Base-by-base conservation (phyloP, 2,888 invertebrate genomes). In the Congeria kusceri region DNA sequence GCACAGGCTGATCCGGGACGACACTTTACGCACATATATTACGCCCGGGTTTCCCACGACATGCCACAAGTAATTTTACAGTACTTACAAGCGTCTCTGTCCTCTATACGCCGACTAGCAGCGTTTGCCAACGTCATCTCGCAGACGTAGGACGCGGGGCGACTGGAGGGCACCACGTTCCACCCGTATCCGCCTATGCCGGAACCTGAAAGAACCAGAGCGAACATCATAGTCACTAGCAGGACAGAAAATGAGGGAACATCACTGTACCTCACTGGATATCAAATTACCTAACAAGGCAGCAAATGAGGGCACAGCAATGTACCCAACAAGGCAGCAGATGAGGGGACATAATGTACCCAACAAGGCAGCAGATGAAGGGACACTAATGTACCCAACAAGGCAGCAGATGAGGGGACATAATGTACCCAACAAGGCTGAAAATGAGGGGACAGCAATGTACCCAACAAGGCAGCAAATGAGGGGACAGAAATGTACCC, bases 91-190 rank as follows among this genome's bases (percentile, higher is more conserved):
- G 77, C 77, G 13, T 67, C 77, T 56, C 83, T 62, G 18, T 71
- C 57, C 23, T 68, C 65, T 23, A 74, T 80, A 28, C 56, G 66
- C 28, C 39, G 23, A 3, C 67, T 39, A 18, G 59, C 32, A 9
- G 71, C 69, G 28, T 71, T 71, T 49, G 15, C 46, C 25, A 27
- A 58, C 3, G 68, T 57, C 39, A 83, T 68, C 47, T 83, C 79
- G 59, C 83, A 83, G 18, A 83, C 80, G 27, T 80, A 83, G 5
- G 64, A 58, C 11, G 83, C 77, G 3, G 70, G 70, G 18, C 75
- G 56, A 47, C 83, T 83, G 0, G 74, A 58, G 3, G 83, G 77
- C n/a, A 83, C 79, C 4, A 83, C 68, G 3, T 68, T 58, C 83
- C 83, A 83, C 0, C 71, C 79, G 28, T 72, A 83, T 0, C 73